A percentile compares a stretch with the other conserved stretches of the same genome.
phyloP scores from a whole-genome alignment of 2,113 vertebrate species.

The Lanius ludovicianus region DNA sequence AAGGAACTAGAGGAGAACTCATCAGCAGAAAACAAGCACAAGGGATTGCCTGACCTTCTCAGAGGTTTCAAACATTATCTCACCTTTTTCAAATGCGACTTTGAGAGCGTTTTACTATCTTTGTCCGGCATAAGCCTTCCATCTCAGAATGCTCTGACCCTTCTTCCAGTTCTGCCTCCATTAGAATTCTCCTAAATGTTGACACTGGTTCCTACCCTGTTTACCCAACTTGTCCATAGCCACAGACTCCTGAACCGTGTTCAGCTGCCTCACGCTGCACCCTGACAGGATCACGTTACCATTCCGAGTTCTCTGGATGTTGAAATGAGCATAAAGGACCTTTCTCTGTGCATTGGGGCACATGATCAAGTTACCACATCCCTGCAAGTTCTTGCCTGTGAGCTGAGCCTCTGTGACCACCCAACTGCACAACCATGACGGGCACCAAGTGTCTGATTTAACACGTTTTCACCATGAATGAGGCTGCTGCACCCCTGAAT shows the following conservation, averaged over 20 bases:
- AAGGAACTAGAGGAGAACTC: not conserved
- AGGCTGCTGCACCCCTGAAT: not conserved
- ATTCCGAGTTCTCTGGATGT: not conserved
- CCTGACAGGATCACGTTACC: not conserved
- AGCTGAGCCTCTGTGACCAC: not conserved
- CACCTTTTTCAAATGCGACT: not conserved
- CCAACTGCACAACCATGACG: not conserved
- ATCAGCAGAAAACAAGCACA: not conserved
- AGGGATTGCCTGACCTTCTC: not conserved
- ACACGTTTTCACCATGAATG: not conserved
- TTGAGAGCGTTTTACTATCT: not conserved
- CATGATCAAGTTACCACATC: not conserved
- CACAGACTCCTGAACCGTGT: not conserved
- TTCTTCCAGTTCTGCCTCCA: not conserved
- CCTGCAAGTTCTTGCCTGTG: not conserved
- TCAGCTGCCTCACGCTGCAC: not conserved
- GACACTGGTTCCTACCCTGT: not conserved
- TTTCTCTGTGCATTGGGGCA: not conserved
- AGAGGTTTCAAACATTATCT: not conserved
- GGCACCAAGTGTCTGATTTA: not conserved
- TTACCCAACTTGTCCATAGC: not conserved
- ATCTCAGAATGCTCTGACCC: not conserved
- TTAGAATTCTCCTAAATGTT: not conserved
- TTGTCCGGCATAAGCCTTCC: not conserved
- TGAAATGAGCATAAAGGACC: not conserved